Percentiles rank a stretch among this genome's conserved stretches.
phyloP scores from a whole-genome alignment of 1,140 invertebrate species.

The Bemisia tabaci region DNA sequence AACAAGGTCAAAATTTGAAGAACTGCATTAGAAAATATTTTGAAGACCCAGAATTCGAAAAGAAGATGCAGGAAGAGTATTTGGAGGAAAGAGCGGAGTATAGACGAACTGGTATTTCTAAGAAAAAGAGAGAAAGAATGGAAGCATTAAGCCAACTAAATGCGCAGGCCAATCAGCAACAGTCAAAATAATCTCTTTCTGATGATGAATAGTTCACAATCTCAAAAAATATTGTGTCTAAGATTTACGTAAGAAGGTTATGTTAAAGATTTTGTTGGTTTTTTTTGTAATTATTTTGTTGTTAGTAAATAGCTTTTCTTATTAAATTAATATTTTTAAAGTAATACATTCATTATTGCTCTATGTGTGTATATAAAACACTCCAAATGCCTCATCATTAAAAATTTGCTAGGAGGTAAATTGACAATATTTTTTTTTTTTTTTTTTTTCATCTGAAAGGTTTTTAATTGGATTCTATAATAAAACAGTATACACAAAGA shows the following conservation, averaged over 20 bases:
- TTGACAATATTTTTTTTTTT: too few species aligned
- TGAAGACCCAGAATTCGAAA: not conserved
- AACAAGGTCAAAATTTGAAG: not conserved
- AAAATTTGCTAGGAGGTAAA: too few species aligned
- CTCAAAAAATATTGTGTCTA: not conserved
- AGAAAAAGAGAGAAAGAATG: not conserved
- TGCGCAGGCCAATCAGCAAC: too few species aligned
- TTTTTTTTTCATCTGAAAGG: too few species aligned
- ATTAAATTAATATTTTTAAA: too few species aligned
- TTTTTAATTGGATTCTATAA: too few species aligned
- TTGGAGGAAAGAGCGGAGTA: not conserved
- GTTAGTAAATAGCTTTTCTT: too few species aligned
- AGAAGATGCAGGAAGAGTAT: not conserved
- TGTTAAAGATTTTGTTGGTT: not conserved
- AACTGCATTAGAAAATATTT: not conserved
- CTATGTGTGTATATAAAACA: too few species aligned
- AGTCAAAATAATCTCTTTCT: not conserved
- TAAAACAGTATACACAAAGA: too few species aligned
- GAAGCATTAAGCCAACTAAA: not conserved
- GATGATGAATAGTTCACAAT: not conserved
- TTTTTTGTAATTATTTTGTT: too few species aligned
- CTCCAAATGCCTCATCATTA: too few species aligned
- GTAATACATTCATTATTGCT: too few species aligned
- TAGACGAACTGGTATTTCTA: not conserved
- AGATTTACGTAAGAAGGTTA: not conserved